phyloP scores from a whole-genome alignment of 2,113 vertebrate species.

The Tamias sibiricus region DNA sequence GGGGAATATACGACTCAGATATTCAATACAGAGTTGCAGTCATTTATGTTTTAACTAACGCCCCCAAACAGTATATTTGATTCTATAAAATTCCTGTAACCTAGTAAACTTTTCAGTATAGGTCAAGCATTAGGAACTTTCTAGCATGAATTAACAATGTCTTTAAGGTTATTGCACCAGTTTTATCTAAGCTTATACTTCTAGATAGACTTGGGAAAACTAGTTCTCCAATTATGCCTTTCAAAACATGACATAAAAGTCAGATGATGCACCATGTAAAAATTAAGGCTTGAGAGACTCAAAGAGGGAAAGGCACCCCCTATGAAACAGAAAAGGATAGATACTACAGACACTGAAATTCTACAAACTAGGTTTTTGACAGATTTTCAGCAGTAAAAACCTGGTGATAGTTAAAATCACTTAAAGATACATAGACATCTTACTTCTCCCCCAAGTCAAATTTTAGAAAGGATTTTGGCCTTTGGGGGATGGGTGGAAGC shows the following conservation, averaged over 20 bases:
- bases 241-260: slow-evolving; percentile 25
- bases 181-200: slow-evolving; percentile 36
- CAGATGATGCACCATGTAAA: not conserved
- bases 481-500: slow-evolving; percentile 20
- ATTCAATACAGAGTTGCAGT: not conserved
- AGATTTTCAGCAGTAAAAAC: slow-evolving; percentile 48
- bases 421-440: not conserved
- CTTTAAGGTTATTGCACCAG: slow-evolving; percentile 10
- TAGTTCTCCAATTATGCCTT: slow-evolving; percentile 39
- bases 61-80: not conserved
- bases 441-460: not conserved
- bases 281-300: slow-evolving; percentile 49
- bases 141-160: slow-evolving; percentile 21
- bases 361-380: not conserved
- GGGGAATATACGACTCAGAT: not conserved
- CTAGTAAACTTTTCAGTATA: not conserved
- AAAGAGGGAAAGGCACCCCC: not conserved
- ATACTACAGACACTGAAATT: not conserved
- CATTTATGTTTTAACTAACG: slow-evolving; percentile 21
- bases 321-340: not conserved
- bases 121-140: slow-evolving; percentile 24
- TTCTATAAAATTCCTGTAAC: slow-evolving; percentile 17
- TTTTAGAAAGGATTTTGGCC: slow-evolving; percentile 33
- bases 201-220: slow-evolving; percentile 38
- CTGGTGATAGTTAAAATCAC: slow-evolving; percentile 14